Evolutionary conservation across 2,888 invertebrate genomes (phyloP).

Genomic region (Ditula angustiorana): DNA sequence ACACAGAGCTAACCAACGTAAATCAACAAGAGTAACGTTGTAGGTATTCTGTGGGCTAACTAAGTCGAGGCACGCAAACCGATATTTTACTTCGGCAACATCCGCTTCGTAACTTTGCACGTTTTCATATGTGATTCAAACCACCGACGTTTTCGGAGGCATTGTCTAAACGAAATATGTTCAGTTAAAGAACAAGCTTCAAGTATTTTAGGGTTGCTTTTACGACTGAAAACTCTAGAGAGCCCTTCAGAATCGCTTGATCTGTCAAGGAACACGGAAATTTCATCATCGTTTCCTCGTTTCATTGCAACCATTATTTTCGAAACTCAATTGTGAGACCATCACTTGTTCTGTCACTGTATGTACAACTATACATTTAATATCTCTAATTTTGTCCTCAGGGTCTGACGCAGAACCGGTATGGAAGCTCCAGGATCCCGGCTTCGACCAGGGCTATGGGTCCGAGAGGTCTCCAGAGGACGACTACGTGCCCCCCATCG

Average conservation of each 20-base stretch:
- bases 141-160: conserved; percentile 30
- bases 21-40: conserved; percentile 57
- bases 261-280: background rate
- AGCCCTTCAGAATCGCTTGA: background rate
- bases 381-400: conserved; percentile 51
- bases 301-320: background rate
- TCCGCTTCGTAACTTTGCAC: conserved; percentile 40
- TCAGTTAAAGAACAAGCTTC: background rate
- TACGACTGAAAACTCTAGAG: background rate
- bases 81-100: conserved; percentile 67
- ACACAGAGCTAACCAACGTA: conserved; percentile 48
- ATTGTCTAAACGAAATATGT: conserved; percentile 9
- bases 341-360: no score
- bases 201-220: background rate
- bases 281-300: background rate
- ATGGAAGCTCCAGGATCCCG: conserved; percentile 83
- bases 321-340: no score
- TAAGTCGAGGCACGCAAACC: conserved; percentile 71
- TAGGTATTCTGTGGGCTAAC: conserved; percentile 57
- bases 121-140: conserved; percentile 26
- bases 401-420: conserved; percentile 83
- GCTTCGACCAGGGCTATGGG: conserved; percentile 91
- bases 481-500: conserved; percentile 89
- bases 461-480: conserved; percentile 92
- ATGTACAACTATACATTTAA: background rate